Evolutionary conservation across 1,140 invertebrate genomes (phyloP).

Genomic region (Lineus longissimus): DNA sequence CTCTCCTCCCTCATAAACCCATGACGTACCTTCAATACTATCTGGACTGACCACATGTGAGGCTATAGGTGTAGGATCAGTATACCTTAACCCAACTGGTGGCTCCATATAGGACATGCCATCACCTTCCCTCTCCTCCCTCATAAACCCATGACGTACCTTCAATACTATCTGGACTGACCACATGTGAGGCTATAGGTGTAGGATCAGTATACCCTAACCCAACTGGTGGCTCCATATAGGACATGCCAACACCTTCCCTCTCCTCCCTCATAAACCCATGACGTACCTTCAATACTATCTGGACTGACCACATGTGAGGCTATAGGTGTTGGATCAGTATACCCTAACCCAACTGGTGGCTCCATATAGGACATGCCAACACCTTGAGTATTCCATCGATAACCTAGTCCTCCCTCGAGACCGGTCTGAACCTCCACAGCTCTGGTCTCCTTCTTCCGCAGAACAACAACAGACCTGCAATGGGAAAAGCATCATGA

Average conservation of each 20-base stretch:
- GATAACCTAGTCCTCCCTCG: not conserved
- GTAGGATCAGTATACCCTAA: conserved; percentile 35
- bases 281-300: conserved; percentile 32
- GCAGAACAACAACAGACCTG: conserved; percentile 18
- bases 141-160: too few relatives aligned
- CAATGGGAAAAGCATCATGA: not conserved
- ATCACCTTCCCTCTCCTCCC: not conserved
- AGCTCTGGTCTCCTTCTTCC: not conserved
- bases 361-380: conserved; percentile 23
- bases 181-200: conserved; percentile 38
- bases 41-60: conserved; percentile 40
- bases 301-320: conserved; percentile 41
- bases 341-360: conserved; percentile 25
- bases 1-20: too few relatives aligned
- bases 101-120: conserved; percentile 23
- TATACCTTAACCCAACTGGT: conserved; percentile 24
- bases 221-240: conserved; percentile 21
- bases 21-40: conserved; percentile 36
- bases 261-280: not conserved
- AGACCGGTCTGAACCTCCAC: not conserved
- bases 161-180: conserved; percentile 40
- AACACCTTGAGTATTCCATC: not conserved
- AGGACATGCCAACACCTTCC: conserved; percentile 13
- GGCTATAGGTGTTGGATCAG: conserved; percentile 40
- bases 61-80: conserved; percentile 40